A percentile compares a stretch with the other conserved stretches of the same genome.
These are phyloP conservation scores for Pongo abelii DNA, from an alignment of 2,113 vertebrate genomes.

Conservation along the genomic window DNA sequence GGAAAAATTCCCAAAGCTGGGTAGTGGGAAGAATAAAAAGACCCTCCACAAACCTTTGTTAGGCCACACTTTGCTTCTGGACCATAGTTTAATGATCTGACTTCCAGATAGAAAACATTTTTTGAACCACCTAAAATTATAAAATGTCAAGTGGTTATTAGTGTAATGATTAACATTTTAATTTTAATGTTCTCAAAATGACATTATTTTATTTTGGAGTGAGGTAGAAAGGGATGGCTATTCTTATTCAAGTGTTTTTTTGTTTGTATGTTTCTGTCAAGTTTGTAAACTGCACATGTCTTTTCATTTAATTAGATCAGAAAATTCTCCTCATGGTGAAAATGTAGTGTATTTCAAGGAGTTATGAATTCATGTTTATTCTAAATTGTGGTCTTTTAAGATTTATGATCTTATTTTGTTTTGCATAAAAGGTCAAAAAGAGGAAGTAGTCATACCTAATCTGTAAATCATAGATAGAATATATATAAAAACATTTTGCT, in stretches of 20 bases:
- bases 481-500: conserved; percentile 9
- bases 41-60: neutral
- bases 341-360: neutral
- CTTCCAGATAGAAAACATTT: neutral
- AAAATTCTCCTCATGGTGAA: neutral
- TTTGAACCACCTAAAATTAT: conserved; percentile 8
- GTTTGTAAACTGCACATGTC: neutral
- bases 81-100: neutral
- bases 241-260: neutral
- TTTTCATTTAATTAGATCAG: conserved; percentile 8
- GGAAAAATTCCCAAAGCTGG: neutral
- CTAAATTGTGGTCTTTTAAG: neutral
- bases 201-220: neutral
- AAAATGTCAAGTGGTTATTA: neutral
- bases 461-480: neutral
- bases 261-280: neutral
- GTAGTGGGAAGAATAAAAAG: neutral
- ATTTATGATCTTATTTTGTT: conserved; percentile 24
- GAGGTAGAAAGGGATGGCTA: neutral
- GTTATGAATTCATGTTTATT: conserved; percentile 33
- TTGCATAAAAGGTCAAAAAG: neutral
- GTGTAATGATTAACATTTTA: conserved; percentile 12
- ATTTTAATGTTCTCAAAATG: neutral
- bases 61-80: neutral
- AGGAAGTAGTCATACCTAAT: neutral